Evolutionary conservation across 1,140 invertebrate genomes (phyloP).

Genomic region (Lordiphosa clarofinis): DNA sequence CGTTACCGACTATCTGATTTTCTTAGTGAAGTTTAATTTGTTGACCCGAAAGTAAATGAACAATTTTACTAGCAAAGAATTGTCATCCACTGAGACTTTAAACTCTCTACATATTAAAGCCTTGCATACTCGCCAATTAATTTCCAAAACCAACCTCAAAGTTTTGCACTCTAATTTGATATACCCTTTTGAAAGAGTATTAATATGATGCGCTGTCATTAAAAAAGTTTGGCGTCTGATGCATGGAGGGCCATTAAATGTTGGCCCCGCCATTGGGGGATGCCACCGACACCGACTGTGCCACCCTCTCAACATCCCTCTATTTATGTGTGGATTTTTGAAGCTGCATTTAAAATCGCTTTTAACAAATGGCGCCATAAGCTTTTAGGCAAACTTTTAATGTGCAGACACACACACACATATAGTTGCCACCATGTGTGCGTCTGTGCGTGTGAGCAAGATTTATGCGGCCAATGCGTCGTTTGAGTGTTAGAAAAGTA

Average conservation of each 20-base stretch:
- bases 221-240: conserved; percentile 51
- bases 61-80: no score
- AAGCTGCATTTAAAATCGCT: conserved; percentile 76
- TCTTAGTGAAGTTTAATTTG: no score
- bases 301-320: neutral
- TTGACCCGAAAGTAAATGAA: no score
- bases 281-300: neutral
- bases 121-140: neutral
- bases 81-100: no score
- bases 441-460: conserved; percentile 21
- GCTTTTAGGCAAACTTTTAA: conserved; percentile 73
- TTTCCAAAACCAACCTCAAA: neutral
- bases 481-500: conserved; percentile 53
- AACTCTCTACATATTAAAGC: no score
- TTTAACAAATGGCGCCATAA: conserved; percentile 75
- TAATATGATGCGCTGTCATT: conserved; percentile 42
- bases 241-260: conserved; percentile 63
- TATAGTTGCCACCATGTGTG: conserved; percentile 22
- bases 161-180: neutral
- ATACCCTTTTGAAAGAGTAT: conserved; percentile 28
- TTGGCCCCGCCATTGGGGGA: conserved; percentile 41
- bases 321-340: conserved; percentile 23
- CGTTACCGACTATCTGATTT: no score
- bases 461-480: conserved; percentile 59
- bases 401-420: conserved; percentile 41